Base-by-base conservation (phyloP, 1,140 invertebrate species). In the Drosophila sturtevanti region DNA sequence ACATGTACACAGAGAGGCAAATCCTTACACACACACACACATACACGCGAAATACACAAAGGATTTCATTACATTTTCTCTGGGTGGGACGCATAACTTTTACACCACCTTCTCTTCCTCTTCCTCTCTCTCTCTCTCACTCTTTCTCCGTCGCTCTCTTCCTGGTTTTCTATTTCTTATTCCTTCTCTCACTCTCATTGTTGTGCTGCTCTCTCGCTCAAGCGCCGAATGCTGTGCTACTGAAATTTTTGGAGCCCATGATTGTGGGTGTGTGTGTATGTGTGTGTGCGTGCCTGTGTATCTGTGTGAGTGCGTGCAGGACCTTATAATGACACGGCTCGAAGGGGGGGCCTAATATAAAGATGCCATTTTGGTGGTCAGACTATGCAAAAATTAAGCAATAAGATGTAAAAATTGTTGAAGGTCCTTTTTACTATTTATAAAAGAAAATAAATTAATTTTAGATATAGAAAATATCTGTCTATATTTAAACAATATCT, bases 141-240 rank as follows among this genome's bases (percentile, higher is more conserved):
- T n/a, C n/a, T n/a, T n/a, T n/a, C n/a, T n/a, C n/a, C n/a, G n/a
- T n/a, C n/a, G n/a, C n/a, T 59, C 31, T 44, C 27, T 81, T 66
- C 56, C 61, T 60, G 22, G 68, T 34, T 35, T 52, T 35, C 59
- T 35, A 1, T 35, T 48, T 18, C 18, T 48, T 48, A n/a, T 10
- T 48, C n/a, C 3, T 48, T 48, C 41, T 18, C 16, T 44, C 24
- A 56, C 44, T 44, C 61, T 55, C 21, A 37, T 48, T 37, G 18
- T 21, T 61, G 35, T 61, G 16, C 11, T 61, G 34, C 70, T 38
- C 56, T 35, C 34, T 21, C 51, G 56, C 52, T 54, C 16, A 12
- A 75, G 68, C 82, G 79, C 84, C 77, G 84, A 89, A 84, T 84
- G 73, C 80, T 89, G 80, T 89, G 85, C 85, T 87, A 85, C 77